Base-by-base conservation (phyloP, 2,113 vertebrate species). In the Perca schrenkii region DNA sequence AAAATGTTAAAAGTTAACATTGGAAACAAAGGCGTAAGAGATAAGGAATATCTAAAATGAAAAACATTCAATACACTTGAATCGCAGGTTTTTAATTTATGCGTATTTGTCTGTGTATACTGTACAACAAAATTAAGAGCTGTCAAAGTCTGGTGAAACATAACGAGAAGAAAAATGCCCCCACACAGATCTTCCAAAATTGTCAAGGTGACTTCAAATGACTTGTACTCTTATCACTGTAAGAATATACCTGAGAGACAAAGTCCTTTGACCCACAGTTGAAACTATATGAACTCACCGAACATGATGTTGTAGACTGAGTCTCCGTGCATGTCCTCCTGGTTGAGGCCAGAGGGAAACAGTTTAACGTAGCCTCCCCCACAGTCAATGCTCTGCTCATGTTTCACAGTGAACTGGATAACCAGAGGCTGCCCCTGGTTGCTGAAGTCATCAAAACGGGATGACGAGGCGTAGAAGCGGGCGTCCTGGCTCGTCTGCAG, bases 291-390 rank as follows among this genome's bases (percentile, higher is more conserved):
- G 40, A 2, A 43, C 92, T 94, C 88, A 97, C 94, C 96, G 90
- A 96, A 96, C 95, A 96, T 97, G 79, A 97, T 92, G 89, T 96
- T 96, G 90, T 97, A 97, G 69, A 88, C 77, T 0, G 96, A 96
- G 75, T 97, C 94, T 25, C 95, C 94, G n/a, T 95, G 92, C 92
- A 96, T 93, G 12, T 95, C 94, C 63, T 95, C 93, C 90, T 96
- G 95, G 83, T 90, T 95, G 83, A 97, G 86, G 17, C 90, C 90
- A 16, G 94, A 94, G 70, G 97, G 94, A 89, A 97, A 97, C 57
- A 97, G 93, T 87, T 96, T 96, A 61, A 96, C 73, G 74, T 93
- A 97, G 69, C 95, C 93, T 3, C 96, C 95, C 25, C 97, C 95
- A 60, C 96, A 97, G 88, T 97, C 95, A 2, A 97, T 91, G 31